Base-by-base conservation (phyloP, 2,888 invertebrate genomes). In the Anorthoa munda region DNA sequence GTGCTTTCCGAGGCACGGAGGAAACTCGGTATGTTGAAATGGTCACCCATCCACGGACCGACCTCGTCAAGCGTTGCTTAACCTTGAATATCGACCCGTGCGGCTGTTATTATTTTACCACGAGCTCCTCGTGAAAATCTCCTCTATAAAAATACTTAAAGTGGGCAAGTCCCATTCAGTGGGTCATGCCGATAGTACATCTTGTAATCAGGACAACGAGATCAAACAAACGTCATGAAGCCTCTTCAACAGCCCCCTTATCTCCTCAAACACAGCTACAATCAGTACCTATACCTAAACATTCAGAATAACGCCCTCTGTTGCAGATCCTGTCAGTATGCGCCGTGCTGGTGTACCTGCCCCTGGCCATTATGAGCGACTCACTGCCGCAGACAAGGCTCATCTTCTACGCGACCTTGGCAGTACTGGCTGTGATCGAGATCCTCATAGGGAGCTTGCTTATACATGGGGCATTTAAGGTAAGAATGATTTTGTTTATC, bases 391-490 rank as follows among this genome's bases (percentile, higher is more conserved):
- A 83, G 5, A 67, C 81, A 15, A 80, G 91, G 60, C 75, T 87
- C 31, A 61, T 85, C 61, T 93, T 94, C 89, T 94, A 93, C 86
- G 71, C 79, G 11, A 76, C 75, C 0, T 88, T 93, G 78, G 88
- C 91, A 0, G 68, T 85, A 12, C 82, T 87, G 2, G 88, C 90
- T 0, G 79, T 89, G 31, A 75, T 90, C 45, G 91, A 94, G 73
- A 72, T 90, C 21, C 59, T 90, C 12, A 87, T 91, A 31, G 92
- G 92, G 1, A 87, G 89, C n/a, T 69, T 94, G 11, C 90, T 95
- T 17, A 86, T 92, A 50, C 92, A 91, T 63, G 95, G 93, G 2
- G 89, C 92, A 3, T 94, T 91, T 73, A 82, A 87, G 90, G 95
- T 95, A 72, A 85, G 76, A 3, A 0, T 26, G 1, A 7, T 31